Base-by-base conservation (phyloP, 2,797 vertebrate species). In the Cygnus olor region DNA sequence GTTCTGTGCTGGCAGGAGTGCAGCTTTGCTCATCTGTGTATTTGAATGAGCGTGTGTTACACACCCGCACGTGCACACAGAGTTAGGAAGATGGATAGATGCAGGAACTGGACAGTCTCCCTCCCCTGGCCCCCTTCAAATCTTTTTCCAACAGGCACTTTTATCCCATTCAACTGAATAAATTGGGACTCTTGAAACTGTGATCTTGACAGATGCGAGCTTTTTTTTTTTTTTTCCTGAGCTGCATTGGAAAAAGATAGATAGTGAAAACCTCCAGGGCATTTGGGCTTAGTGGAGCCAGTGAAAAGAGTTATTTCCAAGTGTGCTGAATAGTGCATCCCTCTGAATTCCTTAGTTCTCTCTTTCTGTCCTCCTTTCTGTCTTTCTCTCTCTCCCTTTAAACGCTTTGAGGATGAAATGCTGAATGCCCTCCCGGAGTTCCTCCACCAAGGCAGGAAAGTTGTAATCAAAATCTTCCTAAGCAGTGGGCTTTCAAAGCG, bases 121-220 rank as follows among this genome's bases (percentile, higher is more conserved):
- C 94, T 88, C 82, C 93, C 85, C 82, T 90, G 70, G 5, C 10
- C 44, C 77, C 42, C 36, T 94, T 95, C 91, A 92, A 96, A 90
- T 94, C 89, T 94, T 96, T 90, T 90, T 95, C 78, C 92, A 90
- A 85, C 76, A 94, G 72, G 61, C 85, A 0, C 90, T 96, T 96
- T 97, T 95, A 96, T 97, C 93, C 94, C 90, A 90, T 95, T 95
- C 93, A 91, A 69, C 95, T 96, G 96, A 96, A 97, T 97, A 96
- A 96, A 97, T 95, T 96, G 80, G 94, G 94, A 92, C 92, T 95
- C 94, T 95, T 92, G 93, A 94, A 96, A 96, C 94, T 97, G 89
- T 96, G 94, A 97, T 97, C 93, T 96, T 97, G 97, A 96, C 96
- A 97, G 95, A 97, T 96, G 95, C 95, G 95, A 96, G 95, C 64